phyloP scores from a whole-genome alignment of 2,113 vertebrate genomes.

The Rattus norvegicus region GRCr8 NC_086032.1:65235001-65235500 shows the following conservation, averaged over 20 bases:
- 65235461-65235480: background rate
- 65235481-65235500: background rate
- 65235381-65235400: background rate
- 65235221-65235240: background rate
- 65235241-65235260: background rate
- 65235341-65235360: slow-evolving; percentile 15
- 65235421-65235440: background rate
- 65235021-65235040: background rate
- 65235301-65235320: background rate
- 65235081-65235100: background rate
- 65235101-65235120: background rate
- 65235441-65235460: background rate
- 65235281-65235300: background rate
- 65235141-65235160: background rate
- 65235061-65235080: background rate
- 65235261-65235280: background rate
- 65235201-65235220: background rate
- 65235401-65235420: background rate
- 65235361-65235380: background rate
- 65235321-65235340: background rate
- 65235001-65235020: background rate
- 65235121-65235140: background rate
- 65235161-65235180: background rate
- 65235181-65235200: background rate
- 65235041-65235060: background rate